Base-by-base conservation (phyloP, 1,140 invertebrate species). In the Drosophila elegans region DNA sequence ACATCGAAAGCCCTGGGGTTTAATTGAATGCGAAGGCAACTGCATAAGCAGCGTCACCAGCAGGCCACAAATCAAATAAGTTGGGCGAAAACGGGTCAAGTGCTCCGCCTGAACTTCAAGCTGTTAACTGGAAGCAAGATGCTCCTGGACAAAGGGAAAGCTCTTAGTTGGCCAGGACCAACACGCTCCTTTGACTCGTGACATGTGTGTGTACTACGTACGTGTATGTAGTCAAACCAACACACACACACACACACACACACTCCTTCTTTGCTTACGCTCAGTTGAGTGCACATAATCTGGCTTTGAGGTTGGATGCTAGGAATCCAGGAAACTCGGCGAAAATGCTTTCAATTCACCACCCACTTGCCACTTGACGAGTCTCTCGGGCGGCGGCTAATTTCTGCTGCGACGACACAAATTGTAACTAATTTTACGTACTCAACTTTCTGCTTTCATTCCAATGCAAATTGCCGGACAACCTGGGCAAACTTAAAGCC, bases 21-120 rank as follows among this genome's bases (percentile, higher is more conserved):
- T 84, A 83, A 83, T 84, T 84, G 76, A 83, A 84, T 84, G 55
- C 63, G 73, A 76, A 67, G 61, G 72, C 72, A 76, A 77, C 55
- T 54, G 56, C 62, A 76, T 77, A 76, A 76, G 54, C 49, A 61
- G 49, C 74, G 71, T 72, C 76, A 57, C 52, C 29, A 36, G 41
- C 73, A 63, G 72, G 61, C 57, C 72, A 68, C 39, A 80, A 75
- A 68, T 85, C 59, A 77, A 69, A 77, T 66, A 59, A 62, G 54
- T 60, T 49, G 48, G 46, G 55, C 46, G 63, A 44, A 74, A 64
- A 62, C 68, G 64, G 82, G 83, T 86, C 82, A 86, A 86, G 82
- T 82, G 66, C 77, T 72, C 11, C 38, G 77, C 46, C 80, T 78
- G 78, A 86, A 88, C 83, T 82, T 78, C 61, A 55, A 60, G 49